These are phyloP conservation scores for Chaetodon auriga DNA, from an alignment of 2,113 vertebrate genomes.

Conservation along the genomic window DNA sequence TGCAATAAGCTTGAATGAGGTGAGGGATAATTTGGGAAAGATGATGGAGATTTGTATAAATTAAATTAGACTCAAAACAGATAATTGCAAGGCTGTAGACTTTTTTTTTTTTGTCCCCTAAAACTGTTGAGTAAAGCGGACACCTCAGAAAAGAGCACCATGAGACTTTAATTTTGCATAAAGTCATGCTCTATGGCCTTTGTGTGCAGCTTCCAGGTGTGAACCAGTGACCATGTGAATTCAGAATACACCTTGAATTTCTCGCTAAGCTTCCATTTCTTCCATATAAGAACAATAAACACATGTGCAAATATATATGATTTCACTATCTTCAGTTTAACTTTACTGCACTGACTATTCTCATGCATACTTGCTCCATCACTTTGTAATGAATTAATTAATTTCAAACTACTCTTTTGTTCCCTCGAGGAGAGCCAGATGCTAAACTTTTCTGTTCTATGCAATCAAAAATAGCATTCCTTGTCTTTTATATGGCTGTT, in stretches of 20 bases:
- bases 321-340: neutral
- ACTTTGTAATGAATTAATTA: neutral
- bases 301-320: neutral
- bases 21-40: constrained; percentile 39
- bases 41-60: constrained; percentile 48
- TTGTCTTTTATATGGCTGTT: neutral
- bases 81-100: constrained; percentile 13
- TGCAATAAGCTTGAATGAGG: constrained; percentile 22
- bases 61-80: constrained; percentile 33
- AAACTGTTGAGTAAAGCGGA: constrained; percentile 31
- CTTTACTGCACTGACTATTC: neutral
- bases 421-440: neutral
- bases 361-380: neutral
- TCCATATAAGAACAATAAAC: neutral
- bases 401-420: neutral
- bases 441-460: too few species aligned
- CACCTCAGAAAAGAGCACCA: neutral
- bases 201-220: neutral
- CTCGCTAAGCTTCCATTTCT: neutral
- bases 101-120: constrained; percentile 3
- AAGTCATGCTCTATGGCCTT: neutral
- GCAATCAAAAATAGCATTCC: too few species aligned
- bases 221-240: neutral
- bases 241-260: neutral
- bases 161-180: constrained; percentile 4